Conservation (phyloP, 1,140 invertebrate genomes). For the Nebria ingens region DNA sequence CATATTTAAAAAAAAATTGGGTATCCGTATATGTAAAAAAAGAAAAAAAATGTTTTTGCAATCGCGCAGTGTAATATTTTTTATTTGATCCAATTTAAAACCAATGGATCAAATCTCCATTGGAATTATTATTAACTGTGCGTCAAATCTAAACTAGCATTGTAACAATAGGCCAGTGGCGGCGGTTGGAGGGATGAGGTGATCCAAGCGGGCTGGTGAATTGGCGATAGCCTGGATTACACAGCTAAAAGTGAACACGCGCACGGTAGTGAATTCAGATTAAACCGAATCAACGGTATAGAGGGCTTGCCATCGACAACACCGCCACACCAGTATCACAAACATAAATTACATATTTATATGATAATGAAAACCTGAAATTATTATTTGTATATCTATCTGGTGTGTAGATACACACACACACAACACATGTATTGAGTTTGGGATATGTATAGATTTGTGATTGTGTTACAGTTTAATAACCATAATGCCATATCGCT, state of each 20-base stretch:
- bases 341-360: constrained; percentile 9
- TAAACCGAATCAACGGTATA: neutral
- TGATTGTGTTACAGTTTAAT: neutral
- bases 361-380: constrained; percentile 7
- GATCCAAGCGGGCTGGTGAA: neutral
- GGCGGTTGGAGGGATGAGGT: neutral
- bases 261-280: neutral
- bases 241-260: neutral
- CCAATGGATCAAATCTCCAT: too few relatives aligned
- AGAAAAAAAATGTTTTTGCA: neutral
- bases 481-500: neutral
- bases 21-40: neutral
- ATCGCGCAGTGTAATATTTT: neutral
- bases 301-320: neutral
- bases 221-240: neutral
- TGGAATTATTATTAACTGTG: too few relatives aligned
- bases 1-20: neutral
- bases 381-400: constrained; percentile 2
- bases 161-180: neutral
- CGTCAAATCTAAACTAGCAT: too few relatives aligned
- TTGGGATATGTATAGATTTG: neutral
- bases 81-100: too few relatives aligned
- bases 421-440: neutral
- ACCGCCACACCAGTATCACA: too few relatives aligned
- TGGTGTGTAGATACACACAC: neutral